Evolutionary conservation across 2,797 vertebrate genomes (phyloP), one percentile per base, ranked within the genome.

Genomic region (Syndactyla subalaris): DNA sequence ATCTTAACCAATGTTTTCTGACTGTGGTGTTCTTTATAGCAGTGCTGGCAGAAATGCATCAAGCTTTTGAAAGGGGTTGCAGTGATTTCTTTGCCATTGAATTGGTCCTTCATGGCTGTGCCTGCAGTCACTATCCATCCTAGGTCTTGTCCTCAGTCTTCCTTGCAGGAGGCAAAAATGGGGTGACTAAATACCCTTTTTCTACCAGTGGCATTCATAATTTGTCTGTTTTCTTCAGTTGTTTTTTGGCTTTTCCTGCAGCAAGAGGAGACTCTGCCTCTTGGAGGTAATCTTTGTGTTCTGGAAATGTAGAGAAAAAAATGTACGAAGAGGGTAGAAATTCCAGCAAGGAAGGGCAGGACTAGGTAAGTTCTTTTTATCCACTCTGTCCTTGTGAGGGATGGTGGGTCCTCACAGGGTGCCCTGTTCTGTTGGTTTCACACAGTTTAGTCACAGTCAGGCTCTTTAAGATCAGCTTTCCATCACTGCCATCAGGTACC

Each of bases 401-500:
- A 10, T 63, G 58, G 17, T 7, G 58, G 58, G 17, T 6, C 32
- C 34, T 30, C 59, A 14, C 2, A 1, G 17, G 15, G 34, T 32
- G 8, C 29, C 27, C 21, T 14, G 1, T 48, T 17, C 32, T 38
- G 21, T 39, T 39, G 18, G 6, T 34, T 7, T 15, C 19, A 6
- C 3, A 5, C 11, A 45, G 12, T 32, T 58, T 5, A 51, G 26
- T 12, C 0, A 0, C 0, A 12, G 20, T 72, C 61, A 38, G 51
- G 20, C 2, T 49, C 3, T 9, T 9, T 7, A 0, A 19, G 10
- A 12, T 29, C 1, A 68, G 21, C 26, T 46, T 77, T 79, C 24
- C 17, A 5, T 89, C 18, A 0, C 41, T 93, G 52, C 48, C 17
- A 22, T 43, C 46, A 32, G 32, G 8, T 14, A 51, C 7, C 46